Base-by-base conservation (phyloP, 2,888 invertebrate genomes). In the Lepidochitona cinerea region DNA sequence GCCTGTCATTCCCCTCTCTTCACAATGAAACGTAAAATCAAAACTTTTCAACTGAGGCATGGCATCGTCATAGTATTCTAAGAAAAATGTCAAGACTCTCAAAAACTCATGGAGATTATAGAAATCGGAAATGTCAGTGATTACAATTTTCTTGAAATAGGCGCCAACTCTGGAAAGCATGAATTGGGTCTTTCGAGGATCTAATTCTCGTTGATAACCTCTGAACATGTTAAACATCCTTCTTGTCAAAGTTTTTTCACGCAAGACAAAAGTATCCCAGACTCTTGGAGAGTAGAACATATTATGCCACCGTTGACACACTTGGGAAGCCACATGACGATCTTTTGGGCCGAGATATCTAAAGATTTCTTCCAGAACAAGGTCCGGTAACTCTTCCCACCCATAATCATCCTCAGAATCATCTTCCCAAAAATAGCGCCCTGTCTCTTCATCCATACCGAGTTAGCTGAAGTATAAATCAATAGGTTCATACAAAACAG, bases 81-180 rank as follows among this genome's bases (percentile, higher is more conserved):
- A 93, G 85, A 94, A 95, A 92, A 94, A 94, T 0, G 94, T 93
- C n/a, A 96, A 88, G 92, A 96, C 94, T 73, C 95, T 94, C 93
- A 96, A 94, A 85, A 96, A 96, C 88, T 96, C 95, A 88, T 94
- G 95, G 54, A 96, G 92, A 88, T 96, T 96, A 89, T 95, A 94
- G 83, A 95, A 95, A 88, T 95, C 95, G 74, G 93, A 91, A 92
- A 94, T 94, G 0, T 95, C 95, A 37, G 93, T 93, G 79, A 96
- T 93, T 23, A 94, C 92, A 37, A 96, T 90, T 12, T 92, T 92
- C 74, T 93, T 92, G 83, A 96, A 93, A 84, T 93, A 92, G 68
- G 91, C 91, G 0, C 95, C 95, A 33, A 95, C 93, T 78, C 93
- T 92, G 59, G 93, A 92, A 52, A 96, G 91, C 81, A 95, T 95